These are phyloP conservation scores for Stenchaetothrips biformis DNA, from an alignment of 2,888 invertebrate genomes.

Conservation along the genomic window DNA sequence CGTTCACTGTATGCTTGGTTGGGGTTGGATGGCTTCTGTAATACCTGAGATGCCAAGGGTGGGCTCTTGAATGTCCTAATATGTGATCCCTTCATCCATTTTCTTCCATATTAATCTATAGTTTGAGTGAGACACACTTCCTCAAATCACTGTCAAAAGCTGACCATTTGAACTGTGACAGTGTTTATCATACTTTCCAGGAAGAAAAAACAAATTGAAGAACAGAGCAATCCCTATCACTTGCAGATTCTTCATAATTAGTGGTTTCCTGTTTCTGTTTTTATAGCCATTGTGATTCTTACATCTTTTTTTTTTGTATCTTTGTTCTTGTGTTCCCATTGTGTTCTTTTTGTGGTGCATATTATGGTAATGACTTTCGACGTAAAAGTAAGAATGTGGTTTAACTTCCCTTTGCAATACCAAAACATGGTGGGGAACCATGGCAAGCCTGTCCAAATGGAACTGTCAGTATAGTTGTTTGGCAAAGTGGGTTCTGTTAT, in stretches of 20 bases:
- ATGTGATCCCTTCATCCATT: not conserved
- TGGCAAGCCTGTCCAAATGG: conserved; percentile 15
- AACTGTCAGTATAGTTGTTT: not conserved
- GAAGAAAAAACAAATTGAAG: not conserved
- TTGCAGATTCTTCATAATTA: not conserved
- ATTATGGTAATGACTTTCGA: not conserved
- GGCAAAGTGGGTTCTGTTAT: conserved; percentile 18
- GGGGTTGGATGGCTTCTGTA: no score
- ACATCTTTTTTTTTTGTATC: not conserved
- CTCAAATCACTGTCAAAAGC: not conserved
- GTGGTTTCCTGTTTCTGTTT: not conserved
- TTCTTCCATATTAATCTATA: not conserved
- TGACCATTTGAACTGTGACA: not conserved
- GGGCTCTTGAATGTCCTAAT: not conserved
- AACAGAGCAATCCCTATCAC: not conserved
- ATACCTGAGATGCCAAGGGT: no score
- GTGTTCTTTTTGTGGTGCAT: not conserved
- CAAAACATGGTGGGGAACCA: conserved; percentile 5
- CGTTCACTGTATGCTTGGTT: no score
- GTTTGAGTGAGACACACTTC: not conserved
- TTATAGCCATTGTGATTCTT: conserved; percentile 5
- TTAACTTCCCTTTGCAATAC: conserved; percentile 9
- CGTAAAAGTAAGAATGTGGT: conserved; percentile 5
- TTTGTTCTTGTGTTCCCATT: not conserved
- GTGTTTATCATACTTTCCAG: not conserved